phyloP scores from a whole-genome alignment of 2,113 vertebrate species.

The Galbula dea region DNA sequence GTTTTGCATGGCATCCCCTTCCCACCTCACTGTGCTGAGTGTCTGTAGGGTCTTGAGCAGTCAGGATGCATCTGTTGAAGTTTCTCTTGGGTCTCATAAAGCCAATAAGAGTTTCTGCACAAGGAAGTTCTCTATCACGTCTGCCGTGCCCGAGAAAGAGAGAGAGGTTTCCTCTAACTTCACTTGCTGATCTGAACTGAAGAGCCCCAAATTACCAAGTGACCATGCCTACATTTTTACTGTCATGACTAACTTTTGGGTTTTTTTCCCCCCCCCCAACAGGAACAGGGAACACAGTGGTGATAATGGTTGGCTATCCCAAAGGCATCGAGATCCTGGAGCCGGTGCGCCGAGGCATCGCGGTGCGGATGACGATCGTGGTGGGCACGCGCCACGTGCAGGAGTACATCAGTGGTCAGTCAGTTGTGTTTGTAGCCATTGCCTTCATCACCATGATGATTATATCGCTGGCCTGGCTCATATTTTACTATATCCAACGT shows the following conservation, averaged over 20 bases:
- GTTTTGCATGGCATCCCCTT: too few relatives aligned
- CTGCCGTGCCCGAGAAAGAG: too few relatives aligned
- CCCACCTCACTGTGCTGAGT: too few relatives aligned
- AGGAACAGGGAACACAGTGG: constrained; percentile 79
- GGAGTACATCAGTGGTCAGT: constrained; percentile 77
- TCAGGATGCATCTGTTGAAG: too few relatives aligned
- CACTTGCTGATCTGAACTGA: neutral
- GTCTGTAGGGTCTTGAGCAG: too few relatives aligned
- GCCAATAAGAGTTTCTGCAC: too few relatives aligned
- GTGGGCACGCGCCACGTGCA: constrained; percentile 75
- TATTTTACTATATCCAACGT: constrained; percentile 82
- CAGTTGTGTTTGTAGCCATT: constrained; percentile 79
- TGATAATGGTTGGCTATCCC: constrained; percentile 81
- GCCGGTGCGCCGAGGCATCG: constrained; percentile 74
- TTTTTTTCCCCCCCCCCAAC: neutral
- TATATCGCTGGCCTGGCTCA: constrained; percentile 78
- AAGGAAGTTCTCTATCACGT: too few relatives aligned
- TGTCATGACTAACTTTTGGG: neutral
- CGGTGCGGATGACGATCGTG: constrained; percentile 73
- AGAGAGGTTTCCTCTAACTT: neutral
- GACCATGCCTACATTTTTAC: neutral
- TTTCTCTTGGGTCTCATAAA: too few relatives aligned
- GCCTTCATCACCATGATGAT: constrained; percentile 85
- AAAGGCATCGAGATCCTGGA: constrained; percentile 80
- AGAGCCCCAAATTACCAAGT: neutral